phyloP scores from a whole-genome alignment of 2,888 invertebrate genomes.

The Phaedon cochleariae region DNA sequence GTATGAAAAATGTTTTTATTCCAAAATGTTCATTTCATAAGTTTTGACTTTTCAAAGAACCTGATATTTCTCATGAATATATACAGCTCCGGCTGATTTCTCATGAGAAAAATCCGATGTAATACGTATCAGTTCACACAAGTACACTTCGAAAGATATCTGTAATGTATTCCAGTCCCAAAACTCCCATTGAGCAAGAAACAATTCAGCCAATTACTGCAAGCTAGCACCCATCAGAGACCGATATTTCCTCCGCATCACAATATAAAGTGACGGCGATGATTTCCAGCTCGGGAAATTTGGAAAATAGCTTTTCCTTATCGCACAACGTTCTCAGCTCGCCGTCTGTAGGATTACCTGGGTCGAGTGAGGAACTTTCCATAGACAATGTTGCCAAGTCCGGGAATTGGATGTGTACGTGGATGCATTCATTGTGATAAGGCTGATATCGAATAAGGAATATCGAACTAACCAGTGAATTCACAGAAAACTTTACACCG shows the following conservation, averaged over 20 bases:
- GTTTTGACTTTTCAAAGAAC: no score
- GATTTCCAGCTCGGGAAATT: constrained; percentile 28
- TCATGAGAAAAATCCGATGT: no score
- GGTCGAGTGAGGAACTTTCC: neutral
- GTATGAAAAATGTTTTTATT: no score
- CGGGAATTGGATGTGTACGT: neutral
- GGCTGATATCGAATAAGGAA: neutral
- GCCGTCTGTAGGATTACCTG: neutral
- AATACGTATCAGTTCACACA: no score
- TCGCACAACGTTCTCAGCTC: constrained; percentile 19
- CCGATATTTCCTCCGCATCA: neutral
- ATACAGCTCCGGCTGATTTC: no score
- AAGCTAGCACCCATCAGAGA: neutral
- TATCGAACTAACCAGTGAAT: no score
- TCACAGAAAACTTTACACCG: no score
- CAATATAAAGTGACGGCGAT: constrained; percentile 5
- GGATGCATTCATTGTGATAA: neutral
- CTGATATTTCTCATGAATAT: no score
- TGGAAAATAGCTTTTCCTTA: constrained; percentile 28
- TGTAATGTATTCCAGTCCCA: neutral
- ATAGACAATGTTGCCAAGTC: neutral
- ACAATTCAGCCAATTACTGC: neutral
- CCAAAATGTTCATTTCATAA: no score
- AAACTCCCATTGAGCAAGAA: neutral
- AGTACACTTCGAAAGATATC: no score